Percentiles rank a stretch among this genome's conserved stretches.
Conservation (phyloP, 2,888 invertebrate species). For the Trissonchulus latispiculum region DNA sequence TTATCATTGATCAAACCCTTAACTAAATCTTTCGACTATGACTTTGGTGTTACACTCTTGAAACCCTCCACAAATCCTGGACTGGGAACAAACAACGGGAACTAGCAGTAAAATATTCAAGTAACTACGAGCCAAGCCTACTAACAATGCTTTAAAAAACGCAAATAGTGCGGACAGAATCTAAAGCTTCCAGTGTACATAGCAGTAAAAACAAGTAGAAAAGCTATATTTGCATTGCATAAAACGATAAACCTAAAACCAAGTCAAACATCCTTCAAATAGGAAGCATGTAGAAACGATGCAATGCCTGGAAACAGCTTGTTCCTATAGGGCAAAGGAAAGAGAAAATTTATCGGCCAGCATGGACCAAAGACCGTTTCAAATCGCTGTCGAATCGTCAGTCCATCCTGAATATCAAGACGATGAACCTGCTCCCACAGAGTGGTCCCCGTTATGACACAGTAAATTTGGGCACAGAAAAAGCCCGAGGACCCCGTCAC, state of each 20-base stretch:
- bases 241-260: not conserved
- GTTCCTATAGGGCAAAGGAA: constrained; percentile 34
- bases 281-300: not conserved
- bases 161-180: too few relatives aligned
- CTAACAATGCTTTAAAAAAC: too few relatives aligned
- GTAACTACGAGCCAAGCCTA: too few relatives aligned
- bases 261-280: not conserved
- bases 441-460: constrained; percentile 6
- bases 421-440: constrained; percentile 2
- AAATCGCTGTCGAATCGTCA: constrained; percentile 31
- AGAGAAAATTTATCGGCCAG: constrained; percentile 38
- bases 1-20: too few relatives aligned
- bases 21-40: too few relatives aligned
- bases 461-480: constrained; percentile 13
- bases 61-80: too few relatives aligned
- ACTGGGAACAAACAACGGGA: too few relatives aligned
- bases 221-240: too few relatives aligned
- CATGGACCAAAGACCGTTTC: constrained; percentile 39
- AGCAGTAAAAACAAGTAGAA: too few relatives aligned
- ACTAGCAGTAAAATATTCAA: too few relatives aligned
- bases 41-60: too few relatives aligned
- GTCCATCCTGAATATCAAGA: not conserved
- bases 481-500: constrained; percentile 9
- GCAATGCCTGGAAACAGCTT: not conserved
- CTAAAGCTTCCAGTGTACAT: too few relatives aligned